These are phyloP conservation scores for Ganaspis brasiliensis DNA, from an alignment of 2,888 invertebrate species.

Conservation along the genomic window DNA sequence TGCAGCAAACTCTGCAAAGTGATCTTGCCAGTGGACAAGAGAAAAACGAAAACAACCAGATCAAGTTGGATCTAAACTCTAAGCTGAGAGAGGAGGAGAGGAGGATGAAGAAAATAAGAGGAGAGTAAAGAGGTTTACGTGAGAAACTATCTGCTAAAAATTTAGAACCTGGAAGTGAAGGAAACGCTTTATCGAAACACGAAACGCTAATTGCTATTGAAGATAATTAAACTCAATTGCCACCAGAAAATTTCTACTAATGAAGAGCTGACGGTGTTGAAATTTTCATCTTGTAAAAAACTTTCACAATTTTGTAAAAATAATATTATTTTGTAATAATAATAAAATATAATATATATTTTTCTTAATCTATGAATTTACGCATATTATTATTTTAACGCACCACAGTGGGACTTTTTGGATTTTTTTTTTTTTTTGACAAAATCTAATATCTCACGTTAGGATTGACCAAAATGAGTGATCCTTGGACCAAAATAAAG, in stretches of 20 bases:
- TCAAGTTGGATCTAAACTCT: slow-evolving; percentile 22
- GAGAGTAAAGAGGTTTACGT: slow-evolving; percentile 49
- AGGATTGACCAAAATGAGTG: too few species aligned
- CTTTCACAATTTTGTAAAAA: too few species aligned
- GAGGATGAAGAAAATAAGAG: slow-evolving; percentile 40
- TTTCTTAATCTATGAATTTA: too few species aligned
- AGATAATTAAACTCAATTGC: slow-evolving; percentile 24
- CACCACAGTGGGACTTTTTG: too few species aligned
- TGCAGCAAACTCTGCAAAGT: neutral
- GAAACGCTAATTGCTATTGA: slow-evolving; percentile 19
- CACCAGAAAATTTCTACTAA: neutral
- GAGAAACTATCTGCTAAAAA: slow-evolving; percentile 28
- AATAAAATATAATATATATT: too few species aligned
- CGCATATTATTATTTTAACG: too few species aligned
- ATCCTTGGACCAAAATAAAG: too few species aligned
- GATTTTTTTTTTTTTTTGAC: too few species aligned
- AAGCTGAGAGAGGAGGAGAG: slow-evolving; percentile 29
- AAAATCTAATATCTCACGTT: too few species aligned
- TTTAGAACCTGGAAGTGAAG: slow-evolving; percentile 6
- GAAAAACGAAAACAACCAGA: slow-evolving; percentile 38
- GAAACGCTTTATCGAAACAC: neutral
- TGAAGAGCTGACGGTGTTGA: neutral
- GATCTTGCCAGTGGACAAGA: slow-evolving; percentile 41
- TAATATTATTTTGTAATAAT: too few species aligned
- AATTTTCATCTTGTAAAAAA: too few species aligned